A percentile compares a stretch with the other conserved stretches of the same genome.
These are phyloP conservation scores for Chelonus insularis DNA, from an alignment of 1,140 invertebrate species.

Conservation along the genomic window DNA sequence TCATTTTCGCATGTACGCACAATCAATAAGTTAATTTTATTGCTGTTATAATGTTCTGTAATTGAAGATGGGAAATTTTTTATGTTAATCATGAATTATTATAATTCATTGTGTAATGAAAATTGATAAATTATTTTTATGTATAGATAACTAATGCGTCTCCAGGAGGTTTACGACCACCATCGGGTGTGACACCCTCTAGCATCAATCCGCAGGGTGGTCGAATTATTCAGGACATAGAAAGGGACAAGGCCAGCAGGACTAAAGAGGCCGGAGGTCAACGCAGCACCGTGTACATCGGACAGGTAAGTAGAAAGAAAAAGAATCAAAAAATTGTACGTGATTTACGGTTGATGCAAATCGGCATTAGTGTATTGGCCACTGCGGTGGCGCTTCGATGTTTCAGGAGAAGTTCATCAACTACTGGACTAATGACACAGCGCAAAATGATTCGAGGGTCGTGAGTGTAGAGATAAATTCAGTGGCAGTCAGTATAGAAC, in stretches of 20 bases:
- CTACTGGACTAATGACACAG: constrained; percentile 48
- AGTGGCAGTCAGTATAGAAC: constrained; percentile 51
- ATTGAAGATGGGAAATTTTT: too few species aligned
- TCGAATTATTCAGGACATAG: constrained; percentile 48
- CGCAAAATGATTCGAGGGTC: constrained; percentile 42
- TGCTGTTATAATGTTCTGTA: too few species aligned
- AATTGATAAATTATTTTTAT: constrained; percentile 6
- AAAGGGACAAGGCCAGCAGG: constrained; percentile 47
- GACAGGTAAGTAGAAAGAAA: constrained; percentile 47
- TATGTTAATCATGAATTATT: too few species aligned
- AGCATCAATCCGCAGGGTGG: constrained; percentile 43
- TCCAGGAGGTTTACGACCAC: constrained; percentile 23
- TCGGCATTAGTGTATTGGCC: constrained; percentile 28
- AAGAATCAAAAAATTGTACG: constrained; percentile 22
- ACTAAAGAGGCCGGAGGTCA: constrained; percentile 49
- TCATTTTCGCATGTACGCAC: too few species aligned
- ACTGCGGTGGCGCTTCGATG: constrained; percentile 34
- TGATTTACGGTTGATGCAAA: constrained; percentile 32
- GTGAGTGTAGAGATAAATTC: constrained; percentile 54
- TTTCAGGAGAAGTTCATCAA: constrained; percentile 56
- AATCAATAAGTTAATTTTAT: too few species aligned
- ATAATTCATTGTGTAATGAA: too few species aligned
- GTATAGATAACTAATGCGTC: constrained; percentile 7
- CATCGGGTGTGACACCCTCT: constrained; percentile 32
- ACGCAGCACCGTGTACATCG: constrained; percentile 52